Percentiles rank a stretch among this genome's conserved stretches.
Conservation (phyloP, 1,140 invertebrate genomes). For the Meloidogyne chitwoodi region DNA sequence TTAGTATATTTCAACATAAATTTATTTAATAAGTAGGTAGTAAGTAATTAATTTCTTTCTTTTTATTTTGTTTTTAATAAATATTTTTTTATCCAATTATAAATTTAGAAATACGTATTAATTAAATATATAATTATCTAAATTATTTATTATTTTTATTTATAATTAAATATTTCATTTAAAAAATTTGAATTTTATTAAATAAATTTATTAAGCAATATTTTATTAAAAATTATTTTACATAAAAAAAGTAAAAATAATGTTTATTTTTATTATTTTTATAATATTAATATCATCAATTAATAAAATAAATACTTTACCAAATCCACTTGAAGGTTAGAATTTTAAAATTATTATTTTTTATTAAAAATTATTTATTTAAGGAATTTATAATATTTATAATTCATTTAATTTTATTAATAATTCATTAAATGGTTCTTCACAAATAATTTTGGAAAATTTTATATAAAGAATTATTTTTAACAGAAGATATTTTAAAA, state of each 20-base stretch:
- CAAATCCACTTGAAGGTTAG: not conserved
- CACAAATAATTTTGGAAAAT: not conserved
- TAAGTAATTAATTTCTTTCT: no score
- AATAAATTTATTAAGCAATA: no score
- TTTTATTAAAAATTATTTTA: no score
- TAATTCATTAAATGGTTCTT: not conserved
- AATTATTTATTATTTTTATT: no score
- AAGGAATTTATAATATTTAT: not conserved
- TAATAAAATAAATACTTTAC: not conserved
- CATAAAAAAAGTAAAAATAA: not conserved
- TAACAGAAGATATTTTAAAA: not conserved
- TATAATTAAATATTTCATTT: no score
- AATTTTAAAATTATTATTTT: not conserved
- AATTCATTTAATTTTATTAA: not conserved
- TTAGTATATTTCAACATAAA: no score
- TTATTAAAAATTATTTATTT: not conserved
- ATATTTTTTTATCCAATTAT: no score
- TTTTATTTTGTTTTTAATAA: no score
- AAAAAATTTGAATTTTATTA: no score
- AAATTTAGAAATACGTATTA: no score
- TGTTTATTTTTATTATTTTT: not conserved
- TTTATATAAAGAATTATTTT: not conserved
- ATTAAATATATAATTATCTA: no score
- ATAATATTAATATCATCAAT: not conserved
- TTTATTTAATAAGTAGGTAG: no score